These are phyloP conservation scores for Pteropus rufus DNA, from an alignment of 2,797 vertebrate species.

Conservation along the genomic window DNA sequence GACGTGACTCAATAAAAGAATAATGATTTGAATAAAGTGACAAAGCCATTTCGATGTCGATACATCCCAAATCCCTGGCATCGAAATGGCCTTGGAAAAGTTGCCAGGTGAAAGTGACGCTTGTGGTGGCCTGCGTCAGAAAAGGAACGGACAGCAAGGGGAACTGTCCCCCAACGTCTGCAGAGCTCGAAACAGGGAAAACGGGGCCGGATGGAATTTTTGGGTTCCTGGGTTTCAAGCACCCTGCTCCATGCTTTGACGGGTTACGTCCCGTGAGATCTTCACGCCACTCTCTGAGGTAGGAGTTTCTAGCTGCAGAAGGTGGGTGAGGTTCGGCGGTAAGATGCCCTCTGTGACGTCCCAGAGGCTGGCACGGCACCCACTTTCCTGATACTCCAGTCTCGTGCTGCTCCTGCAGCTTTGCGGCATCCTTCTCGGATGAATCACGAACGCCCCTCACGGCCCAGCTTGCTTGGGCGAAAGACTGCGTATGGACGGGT, in stretches of 20 bases:
- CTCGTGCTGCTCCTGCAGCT: too few species aligned
- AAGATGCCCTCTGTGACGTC: fast-evolving
- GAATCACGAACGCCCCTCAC: fast-evolving
- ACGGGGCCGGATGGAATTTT: neutral
- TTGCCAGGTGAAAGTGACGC: neutral
- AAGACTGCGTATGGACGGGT: fast-evolving
- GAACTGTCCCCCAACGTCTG: fast-evolving
- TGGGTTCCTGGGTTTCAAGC: neutral
- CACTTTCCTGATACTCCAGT: fast-evolving
- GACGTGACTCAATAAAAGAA: neutral
- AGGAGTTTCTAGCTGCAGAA: neutral
- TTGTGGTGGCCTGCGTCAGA: fast-evolving
- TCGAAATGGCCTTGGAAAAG: neutral
- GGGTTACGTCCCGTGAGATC: neutral
- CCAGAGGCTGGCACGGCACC: neutral
- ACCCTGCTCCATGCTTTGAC: neutral
- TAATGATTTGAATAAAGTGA: neutral
- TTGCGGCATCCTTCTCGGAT: neutral
- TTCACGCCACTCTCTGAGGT: neutral
- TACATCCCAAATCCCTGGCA: too few species aligned
- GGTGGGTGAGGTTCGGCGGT: fast-evolving
- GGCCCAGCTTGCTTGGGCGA: neutral
- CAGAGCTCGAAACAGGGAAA: neutral
- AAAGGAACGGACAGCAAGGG: fast-evolving
- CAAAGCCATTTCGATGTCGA: neutral